Evolutionary conservation across 2,113 vertebrate species (phyloP).

Genomic region (Triplophysa rosa): DNA sequence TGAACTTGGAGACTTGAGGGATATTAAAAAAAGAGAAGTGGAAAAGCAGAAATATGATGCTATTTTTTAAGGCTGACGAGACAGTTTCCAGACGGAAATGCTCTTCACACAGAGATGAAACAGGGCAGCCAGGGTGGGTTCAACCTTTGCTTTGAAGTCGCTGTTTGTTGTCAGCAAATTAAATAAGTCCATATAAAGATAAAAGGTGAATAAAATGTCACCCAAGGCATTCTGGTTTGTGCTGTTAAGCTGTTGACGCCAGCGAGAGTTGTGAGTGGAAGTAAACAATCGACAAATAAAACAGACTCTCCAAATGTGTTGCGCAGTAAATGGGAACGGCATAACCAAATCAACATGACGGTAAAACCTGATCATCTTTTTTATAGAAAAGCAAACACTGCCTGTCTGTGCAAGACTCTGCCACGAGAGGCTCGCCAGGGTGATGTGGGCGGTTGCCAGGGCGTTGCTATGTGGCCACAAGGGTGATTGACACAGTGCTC

Average conservation of each 20-base stretch:
- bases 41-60: background rate
- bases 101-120: constrained; percentile 31
- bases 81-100: constrained; percentile 14
- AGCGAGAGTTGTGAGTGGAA: constrained; percentile 23
- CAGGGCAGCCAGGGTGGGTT: constrained; percentile 7
- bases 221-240: constrained; percentile 43
- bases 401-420: no score
- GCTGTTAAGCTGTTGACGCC: constrained; percentile 29
- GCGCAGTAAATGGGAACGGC: background rate
- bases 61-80: background rate
- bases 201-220: constrained; percentile 55
- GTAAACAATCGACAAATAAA: constrained; percentile 8
- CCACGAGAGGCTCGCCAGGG: no score
- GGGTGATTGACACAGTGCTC: constrained; percentile 31
- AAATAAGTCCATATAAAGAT: constrained; percentile 44
- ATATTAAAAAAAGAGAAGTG: background rate
- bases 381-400: background rate
- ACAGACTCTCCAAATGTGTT: background rate
- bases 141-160: constrained; percentile 49
- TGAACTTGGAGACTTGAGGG: background rate
- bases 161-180: constrained; percentile 40
- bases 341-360: background rate
- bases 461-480: no score
- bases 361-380: background rate
- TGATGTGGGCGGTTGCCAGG: no score